Evolutionary conservation across 2,888 invertebrate genomes (phyloP).

Genomic region (Encarsia formosa): DNA sequence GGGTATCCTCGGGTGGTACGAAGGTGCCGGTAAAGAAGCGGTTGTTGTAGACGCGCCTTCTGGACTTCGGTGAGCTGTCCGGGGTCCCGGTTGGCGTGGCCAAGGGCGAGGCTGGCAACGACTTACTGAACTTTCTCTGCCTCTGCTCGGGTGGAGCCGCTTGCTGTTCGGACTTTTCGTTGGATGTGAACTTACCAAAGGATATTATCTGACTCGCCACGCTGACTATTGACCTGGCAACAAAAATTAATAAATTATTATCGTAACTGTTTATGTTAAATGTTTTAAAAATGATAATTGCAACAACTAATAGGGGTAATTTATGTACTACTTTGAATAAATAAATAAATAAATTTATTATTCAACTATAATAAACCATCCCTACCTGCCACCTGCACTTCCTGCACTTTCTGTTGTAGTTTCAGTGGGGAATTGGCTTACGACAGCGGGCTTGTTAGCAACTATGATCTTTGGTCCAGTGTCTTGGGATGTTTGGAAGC

Average conservation of each 20-base stretch:
- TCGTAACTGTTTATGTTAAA: too few relatives aligned
- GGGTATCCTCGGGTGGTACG: conserved; percentile 41
- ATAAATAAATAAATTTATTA: too few relatives aligned
- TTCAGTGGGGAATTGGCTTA: too few relatives aligned
- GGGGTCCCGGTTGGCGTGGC: conserved; percentile 62
- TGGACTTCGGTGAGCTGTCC: conserved; percentile 56
- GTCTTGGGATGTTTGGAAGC: too few relatives aligned
- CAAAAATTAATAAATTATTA: too few relatives aligned
- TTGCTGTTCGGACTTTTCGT: not conserved
- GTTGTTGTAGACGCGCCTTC: conserved; percentile 54
- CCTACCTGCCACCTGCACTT: too few relatives aligned
- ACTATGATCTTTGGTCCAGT: conserved; percentile 23
- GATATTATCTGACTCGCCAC: conserved; percentile 52
- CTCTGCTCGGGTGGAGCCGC: too few relatives aligned
- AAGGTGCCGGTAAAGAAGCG: conserved; percentile 60
- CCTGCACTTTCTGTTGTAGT: too few relatives aligned
- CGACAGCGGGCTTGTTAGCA: conserved; percentile 29
- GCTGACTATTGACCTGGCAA: conserved; percentile 59
- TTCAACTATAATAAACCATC: too few relatives aligned
- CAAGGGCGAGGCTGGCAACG: conserved; percentile 67
- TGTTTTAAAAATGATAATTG: too few relatives aligned
- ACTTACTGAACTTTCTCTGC: conserved; percentile 59
- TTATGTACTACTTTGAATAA: too few relatives aligned
- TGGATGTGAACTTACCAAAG: conserved; percentile 28
- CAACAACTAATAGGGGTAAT: too few relatives aligned